Conservation (phyloP, 2,888 invertebrate genomes). For the Hemicrepidius hirtus region DNA sequence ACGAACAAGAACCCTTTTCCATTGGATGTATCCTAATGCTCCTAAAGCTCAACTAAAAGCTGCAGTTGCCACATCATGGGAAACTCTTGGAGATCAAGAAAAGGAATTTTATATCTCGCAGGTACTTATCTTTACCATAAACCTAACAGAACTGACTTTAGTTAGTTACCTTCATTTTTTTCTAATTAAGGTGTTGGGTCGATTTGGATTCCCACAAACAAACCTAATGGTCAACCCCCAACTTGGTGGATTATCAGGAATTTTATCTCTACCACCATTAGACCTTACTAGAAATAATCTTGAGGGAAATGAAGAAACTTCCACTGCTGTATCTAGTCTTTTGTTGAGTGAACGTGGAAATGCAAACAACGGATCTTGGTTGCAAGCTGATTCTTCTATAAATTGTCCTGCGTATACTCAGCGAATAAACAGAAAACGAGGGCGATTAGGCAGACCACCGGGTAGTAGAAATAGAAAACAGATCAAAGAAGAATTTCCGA, state of each 20-base stretch:
- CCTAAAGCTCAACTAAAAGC: constrained; percentile 70
- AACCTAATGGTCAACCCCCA: constrained; percentile 72
- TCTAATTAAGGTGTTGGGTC: constrained; percentile 67
- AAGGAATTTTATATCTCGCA: constrained; percentile 72
- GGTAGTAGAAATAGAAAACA: constrained; percentile 60
- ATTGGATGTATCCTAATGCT: constrained; percentile 72
- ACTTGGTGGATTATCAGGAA: constrained; percentile 65
- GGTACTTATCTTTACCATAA: constrained; percentile 58
- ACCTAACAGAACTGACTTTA: neutral
- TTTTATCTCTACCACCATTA: constrained; percentile 57
- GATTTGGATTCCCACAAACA: constrained; percentile 68
- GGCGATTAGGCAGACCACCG: constrained; percentile 61
- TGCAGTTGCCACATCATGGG: constrained; percentile 70
- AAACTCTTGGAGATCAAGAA: constrained; percentile 67
- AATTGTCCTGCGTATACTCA: constrained; percentile 26
- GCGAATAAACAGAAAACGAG: constrained; percentile 47
- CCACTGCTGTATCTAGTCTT: constrained; percentile 49
- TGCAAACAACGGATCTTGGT: constrained; percentile 22
- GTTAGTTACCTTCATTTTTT: constrained; percentile 4
- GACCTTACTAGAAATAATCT: constrained; percentile 44
- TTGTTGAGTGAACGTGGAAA: constrained; percentile 45
- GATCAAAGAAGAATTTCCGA: constrained; percentile 45
- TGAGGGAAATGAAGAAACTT: constrained; percentile 49
- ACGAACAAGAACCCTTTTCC: constrained; percentile 71
- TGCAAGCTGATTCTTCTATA: constrained; percentile 13